A percentile compares a stretch with the other conserved stretches of the same genome.
phyloP scores from a whole-genome alignment of 2,888 invertebrate genomes.

The Leuctra nigra region DNA sequence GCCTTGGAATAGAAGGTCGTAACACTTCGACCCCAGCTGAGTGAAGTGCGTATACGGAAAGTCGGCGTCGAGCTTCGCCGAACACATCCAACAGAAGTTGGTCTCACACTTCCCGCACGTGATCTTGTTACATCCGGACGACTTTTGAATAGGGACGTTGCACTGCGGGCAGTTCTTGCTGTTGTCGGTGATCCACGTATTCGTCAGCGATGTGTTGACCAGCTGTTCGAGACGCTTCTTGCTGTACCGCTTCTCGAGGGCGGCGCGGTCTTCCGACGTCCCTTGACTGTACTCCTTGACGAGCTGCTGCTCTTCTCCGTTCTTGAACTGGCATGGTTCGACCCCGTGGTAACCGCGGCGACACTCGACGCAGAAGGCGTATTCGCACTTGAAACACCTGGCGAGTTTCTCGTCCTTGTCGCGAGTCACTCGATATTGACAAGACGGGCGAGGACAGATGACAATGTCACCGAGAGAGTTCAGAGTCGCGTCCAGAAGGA shows the following conservation, averaged over 20 bases:
- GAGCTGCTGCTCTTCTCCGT: slow-evolving; percentile 44
- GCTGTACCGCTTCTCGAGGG: slow-evolving; percentile 50
- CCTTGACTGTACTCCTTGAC: slow-evolving; percentile 46
- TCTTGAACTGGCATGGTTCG: slow-evolving; percentile 47
- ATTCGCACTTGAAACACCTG: slow-evolving; percentile 49
- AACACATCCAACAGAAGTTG: slow-evolving; percentile 60
- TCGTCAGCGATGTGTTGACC: slow-evolving; percentile 47
- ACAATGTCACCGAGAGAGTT: slow-evolving; percentile 53
- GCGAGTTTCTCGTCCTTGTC: slow-evolving; percentile 48
- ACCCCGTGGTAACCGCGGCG: slow-evolving; percentile 54
- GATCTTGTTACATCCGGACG: slow-evolving; percentile 64
- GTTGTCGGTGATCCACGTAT: slow-evolving; percentile 49
- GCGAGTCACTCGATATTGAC: slow-evolving; percentile 50
- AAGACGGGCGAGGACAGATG: slow-evolving; percentile 51
- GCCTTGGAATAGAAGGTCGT: slow-evolving; percentile 45
- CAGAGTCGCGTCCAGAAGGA: slow-evolving; percentile 47
- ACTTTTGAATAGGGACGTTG: slow-evolving; percentile 52
- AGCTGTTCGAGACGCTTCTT: slow-evolving; percentile 44
- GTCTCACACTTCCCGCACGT: slow-evolving; percentile 53
- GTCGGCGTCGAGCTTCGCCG: slow-evolving; percentile 39
- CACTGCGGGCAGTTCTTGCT: slow-evolving; percentile 55
- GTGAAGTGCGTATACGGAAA: slow-evolving; percentile 54
- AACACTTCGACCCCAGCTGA: slow-evolving; percentile 43
- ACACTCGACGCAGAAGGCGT: slow-evolving; percentile 54
- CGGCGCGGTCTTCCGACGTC: slow-evolving; percentile 37